phyloP scores from a whole-genome alignment of 2,888 invertebrate species.

The Lasioglossum leucozonium region DNA sequence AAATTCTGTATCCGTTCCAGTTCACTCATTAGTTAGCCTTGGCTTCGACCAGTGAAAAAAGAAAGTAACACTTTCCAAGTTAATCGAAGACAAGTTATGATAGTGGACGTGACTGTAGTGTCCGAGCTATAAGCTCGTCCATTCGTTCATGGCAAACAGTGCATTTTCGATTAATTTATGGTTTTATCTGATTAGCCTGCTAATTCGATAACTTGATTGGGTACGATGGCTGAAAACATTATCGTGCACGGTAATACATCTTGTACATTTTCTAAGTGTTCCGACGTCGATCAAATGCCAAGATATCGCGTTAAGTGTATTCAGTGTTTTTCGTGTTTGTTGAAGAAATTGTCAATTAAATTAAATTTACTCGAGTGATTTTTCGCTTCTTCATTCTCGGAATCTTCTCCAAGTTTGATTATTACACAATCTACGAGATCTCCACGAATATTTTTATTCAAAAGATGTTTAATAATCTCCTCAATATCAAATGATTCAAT shows the following conservation, averaged over 20 bases:
- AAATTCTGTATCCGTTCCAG: slow-evolving; percentile 56
- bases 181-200: slow-evolving; percentile 48
- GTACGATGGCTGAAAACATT: slow-evolving; percentile 53
- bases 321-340: slow-evolving; percentile 26
- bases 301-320: slow-evolving; percentile 43
- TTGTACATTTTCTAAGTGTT: slow-evolving; percentile 28
- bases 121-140: slow-evolving; percentile 69
- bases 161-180: slow-evolving; percentile 58
- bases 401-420: not conserved
- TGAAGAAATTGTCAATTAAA: slow-evolving; percentile 21
- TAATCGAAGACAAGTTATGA: slow-evolving; percentile 35
- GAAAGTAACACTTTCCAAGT: slow-evolving; percentile 22
- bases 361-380: not conserved
- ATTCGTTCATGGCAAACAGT: slow-evolving; percentile 61
- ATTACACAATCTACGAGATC: not conserved
- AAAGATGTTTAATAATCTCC: not conserved
- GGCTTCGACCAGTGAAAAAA: slow-evolving; percentile 4
- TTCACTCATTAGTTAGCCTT: not conserved
- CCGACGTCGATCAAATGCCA: slow-evolving; percentile 20
- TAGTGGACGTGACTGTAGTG: slow-evolving; percentile 69
- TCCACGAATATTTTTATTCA: not conserved
- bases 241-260: slow-evolving; percentile 42
- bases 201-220: slow-evolving; percentile 32
- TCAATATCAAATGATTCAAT: not conserved
- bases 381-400: not conserved